Base-by-base conservation (phyloP, 2,797 vertebrate genomes). In the Malurus splendens region DNA sequence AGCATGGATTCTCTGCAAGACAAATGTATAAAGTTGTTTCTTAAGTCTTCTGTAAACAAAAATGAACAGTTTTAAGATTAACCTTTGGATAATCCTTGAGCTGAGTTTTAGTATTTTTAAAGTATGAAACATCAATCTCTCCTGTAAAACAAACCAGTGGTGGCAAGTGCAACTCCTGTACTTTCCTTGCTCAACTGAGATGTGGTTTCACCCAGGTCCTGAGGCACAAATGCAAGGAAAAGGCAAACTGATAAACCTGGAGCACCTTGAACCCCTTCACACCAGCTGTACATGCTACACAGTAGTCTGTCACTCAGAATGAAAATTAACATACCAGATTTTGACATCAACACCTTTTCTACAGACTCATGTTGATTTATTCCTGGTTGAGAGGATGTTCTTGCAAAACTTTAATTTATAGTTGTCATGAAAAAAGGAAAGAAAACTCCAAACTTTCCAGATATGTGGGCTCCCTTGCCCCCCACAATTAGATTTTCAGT, bases 401-500 rank as follows among this genome's bases (percentile, higher is more conserved):
- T 81, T 59, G 32, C 6, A 82, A 52, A 14, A 4, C 52, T 60
- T 79, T 74, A 5, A 62, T 73, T 76, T 48, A 55, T 15, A 54
- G 7, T 7, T 65, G 6, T 70, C 25, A 73, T 51, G 20, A 60
- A 72, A 80, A 54, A 42, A 11, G 44, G 4, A 51, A 72, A 33
- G 12, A 59, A 62, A 65, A 12, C 22, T 4, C 9, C 18, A 48
- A 48, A 45, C 3, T 8, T 82, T 36, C 5, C 10, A 56, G 12
- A 39, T 33, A 39, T 1, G 7, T 25, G 2, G 6, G 30, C 5
- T 1, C 1, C 0, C 1, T 5, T 47, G 8, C 0, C 0, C 0
- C 1, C 1, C 0, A 4, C 7, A 44, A 18, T 42, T 28, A 9
- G 17, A 14, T 54, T 86, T 6, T n/a, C 60, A 47, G 42, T 82